A percentile compares a stretch with the other conserved stretches of the same genome.
These are phyloP conservation scores for Alca torda DNA, from an alignment of 2,797 vertebrate genomes.

Conservation along the genomic window DNA sequence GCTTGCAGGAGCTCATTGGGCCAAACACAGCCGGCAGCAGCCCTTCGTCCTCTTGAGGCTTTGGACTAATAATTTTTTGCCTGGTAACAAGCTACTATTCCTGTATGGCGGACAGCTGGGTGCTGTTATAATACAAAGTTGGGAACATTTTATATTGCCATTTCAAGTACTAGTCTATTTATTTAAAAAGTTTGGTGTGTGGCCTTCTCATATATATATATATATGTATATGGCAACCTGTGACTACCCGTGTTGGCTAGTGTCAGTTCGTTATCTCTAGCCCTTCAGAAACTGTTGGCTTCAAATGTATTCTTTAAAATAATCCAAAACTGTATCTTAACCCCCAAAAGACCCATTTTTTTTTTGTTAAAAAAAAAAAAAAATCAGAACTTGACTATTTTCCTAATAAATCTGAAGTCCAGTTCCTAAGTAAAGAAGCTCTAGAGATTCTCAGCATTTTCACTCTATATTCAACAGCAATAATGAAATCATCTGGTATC, in stretches of 20 bases:
- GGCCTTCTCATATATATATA: background rate
- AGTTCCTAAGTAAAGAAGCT: background rate
- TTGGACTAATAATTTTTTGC: background rate
- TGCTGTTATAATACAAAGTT: background rate
- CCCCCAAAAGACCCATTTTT: background rate
- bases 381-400: background rate
- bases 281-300: background rate
- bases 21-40: background rate
- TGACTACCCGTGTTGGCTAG: background rate
- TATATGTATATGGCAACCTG: background rate
- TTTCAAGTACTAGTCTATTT: background rate
- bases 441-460: background rate
- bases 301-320: background rate
- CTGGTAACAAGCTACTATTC: background rate
- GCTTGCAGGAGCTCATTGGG: background rate
- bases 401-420: background rate
- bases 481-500: background rate
- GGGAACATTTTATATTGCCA: background rate
- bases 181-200: background rate
- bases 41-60: background rate
- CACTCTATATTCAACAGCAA: background rate
- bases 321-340: background rate
- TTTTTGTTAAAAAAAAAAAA: background rate
- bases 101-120: background rate
- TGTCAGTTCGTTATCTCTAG: background rate